Percentiles rank a stretch among this genome's conserved stretches.
These are phyloP conservation scores for Thunnus albacares DNA, from an alignment of 2,797 vertebrate genomes.

Conservation along the genomic window DNA sequence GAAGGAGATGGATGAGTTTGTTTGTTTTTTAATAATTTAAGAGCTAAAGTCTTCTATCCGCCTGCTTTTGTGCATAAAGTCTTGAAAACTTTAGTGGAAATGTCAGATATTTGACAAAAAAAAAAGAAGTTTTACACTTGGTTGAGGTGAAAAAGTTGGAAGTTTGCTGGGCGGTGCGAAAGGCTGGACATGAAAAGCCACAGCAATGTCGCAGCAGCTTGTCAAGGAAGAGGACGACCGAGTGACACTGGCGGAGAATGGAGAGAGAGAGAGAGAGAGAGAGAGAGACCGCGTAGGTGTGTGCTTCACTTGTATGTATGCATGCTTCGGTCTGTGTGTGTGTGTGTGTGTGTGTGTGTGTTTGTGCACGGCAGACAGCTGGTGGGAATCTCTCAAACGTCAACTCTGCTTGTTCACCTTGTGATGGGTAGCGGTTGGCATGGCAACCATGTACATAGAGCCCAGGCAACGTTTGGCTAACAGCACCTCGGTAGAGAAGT, in stretches of 20 bases:
- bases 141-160: conserved; percentile 32
- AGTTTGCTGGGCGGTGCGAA: conserved; percentile 78
- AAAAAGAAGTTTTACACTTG: too few species aligned
- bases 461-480: background rate
- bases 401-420: conserved; percentile 34
- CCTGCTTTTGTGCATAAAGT: too few species aligned
- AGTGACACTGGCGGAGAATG: conserved; percentile 33
- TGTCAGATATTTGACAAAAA: too few species aligned
- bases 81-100: too few species aligned
- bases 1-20: too few species aligned
- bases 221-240: conserved; percentile 75
- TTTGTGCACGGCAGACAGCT: conserved; percentile 14
- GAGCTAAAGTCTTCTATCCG: too few species aligned
- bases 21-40: too few species aligned
- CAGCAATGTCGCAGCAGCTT: conserved; percentile 77
- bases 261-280: conserved; percentile 24
- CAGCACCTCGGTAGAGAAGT: conserved; percentile 2
- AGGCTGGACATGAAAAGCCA: conserved; percentile 81
- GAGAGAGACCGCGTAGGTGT: conserved; percentile 15
- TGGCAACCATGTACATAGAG: conserved; percentile 54
- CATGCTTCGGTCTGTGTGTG: conserved; percentile 2
- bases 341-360: conserved; percentile 34
- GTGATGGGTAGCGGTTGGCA: conserved; percentile 45
- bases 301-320: conserved; percentile 5
- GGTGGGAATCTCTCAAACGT: conserved; percentile 57